Percentiles rank a stretch among this genome's conserved stretches.
phyloP scores from a whole-genome alignment of 1,140 invertebrate species.

The Lutraria rhynchaena region DNA sequence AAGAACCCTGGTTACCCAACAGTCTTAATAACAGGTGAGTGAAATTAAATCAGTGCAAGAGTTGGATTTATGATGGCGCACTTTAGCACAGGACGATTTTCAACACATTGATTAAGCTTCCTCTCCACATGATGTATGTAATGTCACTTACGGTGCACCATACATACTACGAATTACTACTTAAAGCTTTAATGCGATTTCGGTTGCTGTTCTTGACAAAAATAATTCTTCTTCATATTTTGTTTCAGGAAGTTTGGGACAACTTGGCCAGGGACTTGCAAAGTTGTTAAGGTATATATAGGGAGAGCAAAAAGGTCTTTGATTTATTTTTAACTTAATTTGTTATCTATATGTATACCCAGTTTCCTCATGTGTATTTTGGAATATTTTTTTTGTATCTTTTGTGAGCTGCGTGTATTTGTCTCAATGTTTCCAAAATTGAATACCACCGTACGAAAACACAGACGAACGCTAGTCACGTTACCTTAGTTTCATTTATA shows the following conservation, averaged over 20 bases:
- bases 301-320: too few relatives aligned
- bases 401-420: too few relatives aligned
- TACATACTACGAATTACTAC: not conserved
- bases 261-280: constrained; percentile 75
- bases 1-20: constrained; percentile 54
- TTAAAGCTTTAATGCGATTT: not conserved
- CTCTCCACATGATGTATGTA: not conserved
- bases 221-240: constrained; percentile 32
- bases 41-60: too few relatives aligned
- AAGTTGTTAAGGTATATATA: constrained; percentile 74
- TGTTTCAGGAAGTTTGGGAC: constrained; percentile 73
- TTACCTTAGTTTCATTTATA: too few relatives aligned
- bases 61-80: not conserved
- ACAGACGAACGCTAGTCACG: too few relatives aligned
- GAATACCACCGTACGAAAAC: too few relatives aligned
- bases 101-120: too few relatives aligned
- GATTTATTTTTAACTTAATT: too few relatives aligned
- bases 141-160: not conserved
- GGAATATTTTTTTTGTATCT: too few relatives aligned
- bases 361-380: too few relatives aligned
- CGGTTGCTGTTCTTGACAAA: not conserved
- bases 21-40: constrained; percentile 64
- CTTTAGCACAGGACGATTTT: not conserved
- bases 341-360: too few relatives aligned
- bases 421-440: too few relatives aligned